phyloP scores from a whole-genome alignment of 2,113 vertebrate genomes.

The Cardinalis cardinalis region DNA sequence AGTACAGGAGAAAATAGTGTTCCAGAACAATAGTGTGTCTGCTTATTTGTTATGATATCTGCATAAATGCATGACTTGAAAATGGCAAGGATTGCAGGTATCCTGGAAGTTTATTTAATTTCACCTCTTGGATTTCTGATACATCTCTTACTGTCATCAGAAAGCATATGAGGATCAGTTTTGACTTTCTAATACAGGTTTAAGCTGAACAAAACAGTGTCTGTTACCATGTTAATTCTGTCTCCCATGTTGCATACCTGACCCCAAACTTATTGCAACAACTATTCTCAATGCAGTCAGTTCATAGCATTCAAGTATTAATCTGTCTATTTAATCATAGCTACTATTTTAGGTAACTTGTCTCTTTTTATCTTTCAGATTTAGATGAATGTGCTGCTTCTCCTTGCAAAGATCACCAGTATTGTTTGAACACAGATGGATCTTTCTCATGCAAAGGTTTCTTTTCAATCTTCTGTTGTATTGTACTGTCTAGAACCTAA shows the following conservation, averaged over 20 bases:
- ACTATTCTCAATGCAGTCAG: neutral
- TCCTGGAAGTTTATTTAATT: neutral
- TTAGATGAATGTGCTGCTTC: constrained; percentile 82
- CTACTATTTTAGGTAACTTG: neutral
- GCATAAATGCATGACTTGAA: neutral
- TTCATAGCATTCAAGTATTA: neutral
- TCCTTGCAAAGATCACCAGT: constrained; percentile 80
- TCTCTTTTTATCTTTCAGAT: constrained; percentile 72
- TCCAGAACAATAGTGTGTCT: neutral
- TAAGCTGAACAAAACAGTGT: neutral
- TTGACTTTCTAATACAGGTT: neutral
- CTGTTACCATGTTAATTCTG: neutral
- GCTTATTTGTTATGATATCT: neutral
- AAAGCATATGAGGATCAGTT: neutral
- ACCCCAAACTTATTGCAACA: neutral
- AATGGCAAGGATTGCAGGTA: neutral
- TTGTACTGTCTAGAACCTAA: neutral
- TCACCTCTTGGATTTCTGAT: neutral
- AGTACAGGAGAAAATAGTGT: neutral
- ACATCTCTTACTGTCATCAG: neutral
- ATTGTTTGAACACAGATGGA: constrained; percentile 85
- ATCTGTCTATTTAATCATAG: neutral
- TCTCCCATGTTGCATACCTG: neutral
- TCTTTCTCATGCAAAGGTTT: constrained; percentile 88
- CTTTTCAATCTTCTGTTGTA: neutral